Percentiles rank a stretch among this genome's conserved stretches.
Conservation (phyloP, 2,113 vertebrate species). For the Potamarius usumacintae region DNA sequence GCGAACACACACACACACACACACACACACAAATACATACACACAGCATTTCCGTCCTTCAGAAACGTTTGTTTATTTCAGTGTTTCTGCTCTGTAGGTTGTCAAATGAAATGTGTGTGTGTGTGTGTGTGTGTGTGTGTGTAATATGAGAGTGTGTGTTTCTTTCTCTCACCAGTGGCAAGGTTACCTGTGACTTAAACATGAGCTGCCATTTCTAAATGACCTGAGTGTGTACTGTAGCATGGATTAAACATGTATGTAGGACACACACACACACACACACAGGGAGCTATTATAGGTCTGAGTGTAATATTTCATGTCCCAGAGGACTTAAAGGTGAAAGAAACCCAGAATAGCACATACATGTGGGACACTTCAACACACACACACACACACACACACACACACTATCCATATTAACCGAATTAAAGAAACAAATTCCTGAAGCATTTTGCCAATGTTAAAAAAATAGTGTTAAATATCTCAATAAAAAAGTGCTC, state of each 20-base stretch:
- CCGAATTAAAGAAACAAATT: not conserved
- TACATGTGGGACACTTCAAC: conserved; percentile 41
- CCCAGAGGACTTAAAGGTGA: conserved; percentile 41
- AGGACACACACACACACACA: conserved; percentile 6
- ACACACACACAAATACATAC: not conserved
- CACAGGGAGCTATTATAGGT: conserved; percentile 14
- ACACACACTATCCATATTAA: not conserved
- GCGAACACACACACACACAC: conserved; percentile 9
- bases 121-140: conserved; percentile 26
- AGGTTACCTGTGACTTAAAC: conserved; percentile 45
- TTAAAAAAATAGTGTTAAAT: not conserved
- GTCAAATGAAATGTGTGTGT: not conserved
- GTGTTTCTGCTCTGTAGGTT: not conserved
- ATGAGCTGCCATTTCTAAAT: conserved; percentile 5
- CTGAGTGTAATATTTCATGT: conserved; percentile 48
- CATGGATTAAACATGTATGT: conserved; percentile 23
- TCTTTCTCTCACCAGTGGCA: conserved; percentile 38
- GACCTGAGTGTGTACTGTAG: not conserved
- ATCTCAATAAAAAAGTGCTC: not conserved
- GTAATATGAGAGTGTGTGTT: conserved; percentile 18
- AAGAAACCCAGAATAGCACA: conserved; percentile 44
- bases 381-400: conserved; percentile 30
- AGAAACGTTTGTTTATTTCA: not conserved
- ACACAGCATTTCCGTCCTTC: not conserved
- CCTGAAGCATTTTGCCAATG: not conserved